Base-by-base conservation (phyloP, 2,113 vertebrate species). In the Nycticryphes semicollaris region DNA sequence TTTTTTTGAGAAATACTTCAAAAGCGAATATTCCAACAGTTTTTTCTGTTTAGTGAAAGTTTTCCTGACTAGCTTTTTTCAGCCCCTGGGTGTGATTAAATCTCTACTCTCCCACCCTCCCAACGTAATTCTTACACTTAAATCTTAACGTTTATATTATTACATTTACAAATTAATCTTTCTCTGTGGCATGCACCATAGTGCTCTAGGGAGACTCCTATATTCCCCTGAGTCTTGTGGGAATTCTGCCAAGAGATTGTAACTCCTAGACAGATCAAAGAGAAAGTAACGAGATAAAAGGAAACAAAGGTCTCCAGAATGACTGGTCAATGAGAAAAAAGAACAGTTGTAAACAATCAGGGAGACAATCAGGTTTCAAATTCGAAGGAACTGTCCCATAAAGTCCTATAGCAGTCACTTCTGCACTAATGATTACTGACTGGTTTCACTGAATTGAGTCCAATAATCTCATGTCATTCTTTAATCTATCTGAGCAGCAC, bases 121-220 rank as follows among this genome's bases (percentile, higher is more conserved):
- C 20, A 56, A 56, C 1, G 18, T 53, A 90, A 90, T 89, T 74
- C 69, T 92, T 89, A 84, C 68, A 60, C 57, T 93, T 93, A 70
- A 84, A 75, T 53, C 35, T 60, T 92, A 77, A 60, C 81, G 82
- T 78, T 87, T 68, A 27, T 91, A 64, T 64, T 66, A 75, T 45
- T 67, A 84, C 14, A 72, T 90, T 50, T 90, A 93, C 83, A 95
- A 94, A 96, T 93, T 82, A 89, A 90, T 87, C 68, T 70, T 89
- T 84, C 43, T 82, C 86, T 56, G 2, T 25, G 14, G 87, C 87
- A 45, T 39, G 35, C 19, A 88, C 59, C 62, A 31, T 69, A 60
- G 48, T 35, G 57, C 53, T 89, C 27, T 72, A 73, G n/a, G 81
- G 35, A 95, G 45, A 14, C 27, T 82, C 0, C 0, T 20, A 39